Base-by-base conservation (phyloP, 1,140 invertebrate genomes). In the Drosophila micromelanica region DNA sequence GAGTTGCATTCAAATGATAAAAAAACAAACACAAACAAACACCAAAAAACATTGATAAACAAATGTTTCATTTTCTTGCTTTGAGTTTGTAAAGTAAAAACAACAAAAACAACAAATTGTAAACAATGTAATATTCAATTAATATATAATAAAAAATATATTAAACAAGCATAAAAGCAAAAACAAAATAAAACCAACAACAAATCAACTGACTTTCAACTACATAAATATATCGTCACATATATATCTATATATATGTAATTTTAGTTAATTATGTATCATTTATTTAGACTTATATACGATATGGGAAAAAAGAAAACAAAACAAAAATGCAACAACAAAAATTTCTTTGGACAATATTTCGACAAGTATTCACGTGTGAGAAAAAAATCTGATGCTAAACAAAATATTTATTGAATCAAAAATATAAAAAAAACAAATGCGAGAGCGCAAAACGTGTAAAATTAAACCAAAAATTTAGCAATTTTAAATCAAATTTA, bases 401-500 rank as follows among this genome's bases (percentile, higher is more conserved):
- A 46, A 69, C 35, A 62, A 78, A 80, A 77, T 76, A 77, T 84
- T 81, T 81, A 81, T 80, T 78, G 42, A 76, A 57, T 68, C 38
- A 37, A 52, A 40, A 61, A 43, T 27, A 17, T 27, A 32, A 45
- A 48, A 64, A 56, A 49, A 37, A 46, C 15, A 55, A 46, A 64
- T 75, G 73, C 67, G 65, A 70, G 67, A 65, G 55, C 59, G 76
- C 49, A 77, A 77, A 85, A 82, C 72, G 80, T 84, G 80, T 84
- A 89, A 87, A 86, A 82, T 86, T 82, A 86, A 86, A 86, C 82
- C 82, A 86, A 86, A 86, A 86, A 86, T 89, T 78, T 86, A 86
- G 82, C 82, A 86, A 87, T 87, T 86, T 86, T 86, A 86, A 86
- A 86, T 86, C 56, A 87, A 86, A 89, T 86, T 86, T 86, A 87